A percentile compares a stretch with the other conserved stretches of the same genome.
phyloP scores from a whole-genome alignment of 2,888 invertebrate genomes.

The Tanypteryx hageni region DNA sequence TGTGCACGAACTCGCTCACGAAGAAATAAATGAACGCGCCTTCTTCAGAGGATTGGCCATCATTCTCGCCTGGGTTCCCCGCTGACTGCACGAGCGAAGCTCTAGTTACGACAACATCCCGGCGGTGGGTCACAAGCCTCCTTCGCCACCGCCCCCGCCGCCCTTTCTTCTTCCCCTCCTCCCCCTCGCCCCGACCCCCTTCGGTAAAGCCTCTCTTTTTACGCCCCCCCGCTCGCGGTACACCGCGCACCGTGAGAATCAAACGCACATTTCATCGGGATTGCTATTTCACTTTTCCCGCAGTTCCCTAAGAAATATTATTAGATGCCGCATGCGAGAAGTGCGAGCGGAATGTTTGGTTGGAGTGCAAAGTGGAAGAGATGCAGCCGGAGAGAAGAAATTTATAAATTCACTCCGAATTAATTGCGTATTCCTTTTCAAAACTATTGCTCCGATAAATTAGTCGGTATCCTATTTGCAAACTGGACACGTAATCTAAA shows the following conservation, averaged over 20 bases:
- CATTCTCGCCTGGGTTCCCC: constrained; percentile 16
- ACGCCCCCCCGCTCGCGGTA: background rate
- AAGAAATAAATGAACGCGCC: constrained; percentile 1
- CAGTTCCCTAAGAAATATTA: background rate
- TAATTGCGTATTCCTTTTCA: background rate
- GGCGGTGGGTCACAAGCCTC: no score
- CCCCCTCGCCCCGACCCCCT: background rate
- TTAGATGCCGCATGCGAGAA: background rate
- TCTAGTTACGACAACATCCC: background rate
- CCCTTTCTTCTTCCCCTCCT: background rate
- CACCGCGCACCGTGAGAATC: background rate
- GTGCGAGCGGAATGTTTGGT: background rate
- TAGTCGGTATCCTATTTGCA: no score
- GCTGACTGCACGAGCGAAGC: constrained; percentile 3
- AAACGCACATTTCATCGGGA: background rate
- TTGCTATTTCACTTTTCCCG: background rate
- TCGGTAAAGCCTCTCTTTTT: no score
- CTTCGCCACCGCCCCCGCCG: background rate
- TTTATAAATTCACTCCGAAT: background rate
- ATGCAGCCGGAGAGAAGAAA: background rate
- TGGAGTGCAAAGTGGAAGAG: no score
- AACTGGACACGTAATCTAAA: no score
- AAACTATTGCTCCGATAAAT: background rate
- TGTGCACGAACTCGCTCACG: background rate
- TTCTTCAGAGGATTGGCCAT: background rate